Evolutionary conservation across 2,113 vertebrate species (phyloP).

Genomic region (Ibidorhyncha struthersii): DNA sequence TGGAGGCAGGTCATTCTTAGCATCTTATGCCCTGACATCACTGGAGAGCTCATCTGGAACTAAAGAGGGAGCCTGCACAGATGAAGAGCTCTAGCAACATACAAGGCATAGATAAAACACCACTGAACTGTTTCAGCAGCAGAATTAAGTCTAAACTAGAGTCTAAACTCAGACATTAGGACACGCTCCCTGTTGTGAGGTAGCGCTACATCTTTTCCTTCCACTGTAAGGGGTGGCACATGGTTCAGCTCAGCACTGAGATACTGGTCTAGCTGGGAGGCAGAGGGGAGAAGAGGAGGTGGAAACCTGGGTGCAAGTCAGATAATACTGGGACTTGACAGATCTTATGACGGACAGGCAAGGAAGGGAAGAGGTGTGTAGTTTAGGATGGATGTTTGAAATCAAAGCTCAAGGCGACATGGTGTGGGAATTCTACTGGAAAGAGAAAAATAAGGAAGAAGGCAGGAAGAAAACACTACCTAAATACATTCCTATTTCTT

Average conservation of each 20-base stretch:
- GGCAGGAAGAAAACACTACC: neutral
- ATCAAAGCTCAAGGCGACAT: neutral
- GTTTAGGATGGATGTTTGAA: neutral
- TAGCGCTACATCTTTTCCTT: neutral
- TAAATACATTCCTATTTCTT: neutral
- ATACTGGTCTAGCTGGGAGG: neutral
- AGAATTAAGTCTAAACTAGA: neutral
- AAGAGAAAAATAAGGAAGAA: neutral
- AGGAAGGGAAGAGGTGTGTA: neutral
- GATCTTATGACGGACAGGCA: neutral
- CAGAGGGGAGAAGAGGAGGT: neutral
- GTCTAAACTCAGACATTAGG: neutral
- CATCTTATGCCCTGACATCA: neutral
- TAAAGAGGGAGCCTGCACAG: neutral
- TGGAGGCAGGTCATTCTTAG: neutral
- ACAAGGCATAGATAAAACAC: neutral
- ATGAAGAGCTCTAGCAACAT: neutral
- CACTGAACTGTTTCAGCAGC: neutral
- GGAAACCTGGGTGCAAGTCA: neutral
- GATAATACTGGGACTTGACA: neutral
- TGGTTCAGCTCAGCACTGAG: neutral
- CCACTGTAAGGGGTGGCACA: rapidly evolving
- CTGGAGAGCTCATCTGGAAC: neutral
- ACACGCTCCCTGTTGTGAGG: neutral
- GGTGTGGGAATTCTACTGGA: neutral